Base-by-base conservation (phyloP, 1,140 invertebrate species). In the Drosophila aff. region DNA sequence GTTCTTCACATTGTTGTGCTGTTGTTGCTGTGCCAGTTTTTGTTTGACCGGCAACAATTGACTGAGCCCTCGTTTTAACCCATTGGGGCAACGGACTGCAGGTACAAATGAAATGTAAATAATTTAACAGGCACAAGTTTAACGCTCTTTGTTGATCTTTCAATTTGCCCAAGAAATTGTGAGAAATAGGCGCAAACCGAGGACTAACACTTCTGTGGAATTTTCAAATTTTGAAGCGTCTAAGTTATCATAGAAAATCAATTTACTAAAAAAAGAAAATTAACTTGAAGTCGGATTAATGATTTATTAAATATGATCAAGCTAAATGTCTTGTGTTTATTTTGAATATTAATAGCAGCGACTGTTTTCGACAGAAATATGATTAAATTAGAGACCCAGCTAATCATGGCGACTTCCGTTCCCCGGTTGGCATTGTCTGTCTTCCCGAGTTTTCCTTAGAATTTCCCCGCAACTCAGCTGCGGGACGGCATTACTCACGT, bases 41-140 rank as follows among this genome's bases (percentile, higher is more conserved):
- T 82, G 76, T 80, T 82, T 91, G 86, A 75, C 67, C 76, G 74
- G 78, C 82, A 91, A 89, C 77, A 86, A 82, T 86, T 67, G 76
- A 79, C 79, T 52, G 75, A 57, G 53, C 46, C 47, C 63, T 72
- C 55, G 52, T 44, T 72, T 76, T 71, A 86, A 86, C 75, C 82
- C 65, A 67, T 69, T 79, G 68, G 72, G 52, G 52, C 68, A 52
- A 33, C 53, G 16, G 67, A 18, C 73, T 66, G 74, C 62, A 76
- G 74, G 61, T 65, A 76, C 74, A 76, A 76, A 76, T 76, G 62
- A 76, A 76, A 67, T 58, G 62, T 67, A 76, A 76, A 76, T 76
- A 76, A 76, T 67, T 76, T 50, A 76, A 60, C n/a, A 59, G 62
- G 41, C 65, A 66, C 52, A 66, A 76, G 53, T 73, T 73, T 26